Evolutionary conservation across 2,888 invertebrate species (phyloP).

Genomic region (Crocallis elinguaria): DNA sequence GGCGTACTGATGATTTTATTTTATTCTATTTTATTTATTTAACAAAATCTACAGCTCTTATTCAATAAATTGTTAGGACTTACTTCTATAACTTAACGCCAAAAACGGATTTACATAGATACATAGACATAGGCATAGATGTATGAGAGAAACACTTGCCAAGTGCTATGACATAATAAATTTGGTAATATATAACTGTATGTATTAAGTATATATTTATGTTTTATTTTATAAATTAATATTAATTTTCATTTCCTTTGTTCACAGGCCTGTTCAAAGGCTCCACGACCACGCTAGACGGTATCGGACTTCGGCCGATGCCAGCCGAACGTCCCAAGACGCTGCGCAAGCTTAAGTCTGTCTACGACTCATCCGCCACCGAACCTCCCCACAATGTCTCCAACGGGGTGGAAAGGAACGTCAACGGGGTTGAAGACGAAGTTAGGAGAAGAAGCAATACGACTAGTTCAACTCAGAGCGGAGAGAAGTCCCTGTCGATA

Average conservation of each 20-base stretch:
- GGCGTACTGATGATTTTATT: too few species aligned
- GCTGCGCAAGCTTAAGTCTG: constrained; percentile 89
- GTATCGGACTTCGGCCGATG: constrained; percentile 84
- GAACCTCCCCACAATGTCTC: constrained; percentile 57
- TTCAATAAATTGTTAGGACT: too few species aligned
- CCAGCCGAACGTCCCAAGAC: constrained; percentile 90
- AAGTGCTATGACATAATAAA: too few species aligned
- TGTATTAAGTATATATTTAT: too few species aligned
- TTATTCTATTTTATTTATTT: too few species aligned
- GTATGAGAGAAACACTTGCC: too few species aligned
- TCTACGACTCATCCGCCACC: constrained; percentile 86
- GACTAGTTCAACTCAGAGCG: constrained; percentile 73
- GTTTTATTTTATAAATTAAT: neutral
- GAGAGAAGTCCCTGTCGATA: constrained; percentile 82
- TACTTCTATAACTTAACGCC: too few species aligned
- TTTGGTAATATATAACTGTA: too few species aligned
- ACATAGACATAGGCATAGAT: too few species aligned
- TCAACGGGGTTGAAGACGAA: constrained; percentile 80
- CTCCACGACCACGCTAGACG: constrained; percentile 89
- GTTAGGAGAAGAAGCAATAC: constrained; percentile 77
- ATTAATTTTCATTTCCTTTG: constrained; percentile 42
- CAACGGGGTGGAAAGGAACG: constrained; percentile 71
- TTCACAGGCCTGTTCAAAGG: constrained; percentile 92
- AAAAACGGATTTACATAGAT: too few species aligned
- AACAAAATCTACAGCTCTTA: too few species aligned